A percentile compares a stretch with the other conserved stretches of the same genome.
Conservation (phyloP, 2,113 vertebrate genomes). For the Ciconia boyciana region DNA sequence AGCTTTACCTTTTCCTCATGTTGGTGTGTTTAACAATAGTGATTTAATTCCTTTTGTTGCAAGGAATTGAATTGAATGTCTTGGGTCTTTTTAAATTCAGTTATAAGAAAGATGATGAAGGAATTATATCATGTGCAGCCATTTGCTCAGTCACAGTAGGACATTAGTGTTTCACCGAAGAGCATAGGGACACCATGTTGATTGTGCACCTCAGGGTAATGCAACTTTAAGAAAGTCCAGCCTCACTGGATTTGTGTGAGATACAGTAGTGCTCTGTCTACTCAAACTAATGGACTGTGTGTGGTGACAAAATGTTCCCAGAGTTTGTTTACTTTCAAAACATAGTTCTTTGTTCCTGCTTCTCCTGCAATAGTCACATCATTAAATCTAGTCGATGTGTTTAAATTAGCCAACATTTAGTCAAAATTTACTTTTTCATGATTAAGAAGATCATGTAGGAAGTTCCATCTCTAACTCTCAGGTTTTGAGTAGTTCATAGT, state of each 20-base stretch:
- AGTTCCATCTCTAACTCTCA: background rate
- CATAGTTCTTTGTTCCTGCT: background rate
- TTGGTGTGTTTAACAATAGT: background rate
- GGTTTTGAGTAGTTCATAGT: background rate
- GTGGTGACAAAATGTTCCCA: background rate
- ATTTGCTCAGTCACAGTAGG: background rate
- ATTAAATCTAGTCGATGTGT: background rate
- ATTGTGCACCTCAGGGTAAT: background rate
- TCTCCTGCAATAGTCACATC: background rate
- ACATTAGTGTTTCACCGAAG: background rate
- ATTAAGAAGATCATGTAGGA: background rate
- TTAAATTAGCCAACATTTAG: background rate
- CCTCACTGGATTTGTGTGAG: background rate
- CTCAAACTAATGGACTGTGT: background rate
- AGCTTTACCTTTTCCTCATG: background rate
- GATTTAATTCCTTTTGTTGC: background rate
- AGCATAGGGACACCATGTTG: background rate
- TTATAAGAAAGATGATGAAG: background rate
- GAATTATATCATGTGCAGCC: background rate
- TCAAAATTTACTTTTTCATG: background rate
- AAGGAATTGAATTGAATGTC: background rate
- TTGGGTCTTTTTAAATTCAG: background rate
- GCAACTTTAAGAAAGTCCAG: background rate
- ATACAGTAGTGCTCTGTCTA: background rate
- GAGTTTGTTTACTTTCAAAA: background rate